Evolutionary conservation across 1,140 invertebrate genomes (phyloP).

Genomic region (Lepidurus packardi): DNA sequence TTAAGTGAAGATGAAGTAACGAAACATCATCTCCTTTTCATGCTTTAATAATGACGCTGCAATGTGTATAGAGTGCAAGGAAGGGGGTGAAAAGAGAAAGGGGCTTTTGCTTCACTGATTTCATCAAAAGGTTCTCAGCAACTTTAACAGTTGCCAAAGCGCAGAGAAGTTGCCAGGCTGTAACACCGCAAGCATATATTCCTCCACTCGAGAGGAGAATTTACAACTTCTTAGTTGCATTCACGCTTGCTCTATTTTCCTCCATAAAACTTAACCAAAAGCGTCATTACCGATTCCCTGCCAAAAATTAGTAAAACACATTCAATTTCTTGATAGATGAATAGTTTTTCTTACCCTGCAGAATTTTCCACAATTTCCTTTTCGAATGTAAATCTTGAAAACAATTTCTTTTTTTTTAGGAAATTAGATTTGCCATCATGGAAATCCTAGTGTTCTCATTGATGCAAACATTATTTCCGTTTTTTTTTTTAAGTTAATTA

Average conservation of each 20-base stretch:
- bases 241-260: neutral
- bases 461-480: too few species aligned
- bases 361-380: too few species aligned
- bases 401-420: too few species aligned
- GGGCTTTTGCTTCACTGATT: slow-evolving; percentile 6
- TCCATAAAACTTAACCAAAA: too few species aligned
- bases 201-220: slow-evolving; percentile 1
- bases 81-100: neutral
- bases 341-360: too few species aligned
- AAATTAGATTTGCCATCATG: too few species aligned
- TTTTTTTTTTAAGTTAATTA: too few species aligned
- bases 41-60: neutral
- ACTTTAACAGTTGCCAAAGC: slow-evolving; percentile 19
- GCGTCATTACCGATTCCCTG: too few species aligned
- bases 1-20: slow-evolving; percentile 19
- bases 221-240: neutral
- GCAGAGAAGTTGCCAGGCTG: neutral
- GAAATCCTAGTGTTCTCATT: too few species aligned
- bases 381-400: too few species aligned
- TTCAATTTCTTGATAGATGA: too few species aligned
- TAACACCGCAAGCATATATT: slow-evolving; percentile 11
- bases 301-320: too few species aligned
- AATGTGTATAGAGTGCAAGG: neutral
- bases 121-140: slow-evolving; percentile 19
- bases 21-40: neutral